Base-by-base conservation (phyloP, 2,797 vertebrate genomes). In the Pelobates cultripes region DNA sequence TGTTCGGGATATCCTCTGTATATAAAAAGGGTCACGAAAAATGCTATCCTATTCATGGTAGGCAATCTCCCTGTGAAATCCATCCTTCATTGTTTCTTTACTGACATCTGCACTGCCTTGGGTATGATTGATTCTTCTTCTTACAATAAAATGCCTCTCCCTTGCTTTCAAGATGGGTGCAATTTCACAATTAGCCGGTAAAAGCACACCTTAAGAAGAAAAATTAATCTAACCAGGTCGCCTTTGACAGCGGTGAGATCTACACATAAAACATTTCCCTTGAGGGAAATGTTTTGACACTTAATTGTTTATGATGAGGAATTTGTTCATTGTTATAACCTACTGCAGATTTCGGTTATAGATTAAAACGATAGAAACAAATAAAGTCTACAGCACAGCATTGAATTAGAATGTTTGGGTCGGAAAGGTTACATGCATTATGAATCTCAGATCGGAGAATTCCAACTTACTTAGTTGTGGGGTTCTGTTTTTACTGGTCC, bases 91-190 rank as follows among this genome's bases (percentile, higher is more conserved):
- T 90, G 87, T 88, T 84, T 85, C 87, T 86, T 77, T 75, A 51
- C 85, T 90, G 89, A 89, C 88, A 87, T 88, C 86, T 87, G 84
- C 79, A 84, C 80, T 85, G 87, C 87, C 87, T 84, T 79, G 85
- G 86, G 87, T 90, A 86, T 88, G 89, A 90, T 90, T 89, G 85
- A 89, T 90, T 88, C 81, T 73, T 57, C 8, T 68, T 74, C 79
- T 90, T 79, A 88, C 87, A 91, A 91, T 90, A 83, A 89, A 89
- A 86, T 61, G 82, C 85, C 89, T 88, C 88, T 89, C 86, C 87
- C 87, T 85, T 85, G 79, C 43, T 82, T 84, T 86, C 86, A 78
- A 86, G 85, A 83, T 87, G 83, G 72, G 84, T 79, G 87, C 83
- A 85, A 78, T 89, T 86, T 89, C 89, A 88, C 87, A 89, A 86